A percentile compares a stretch with the other conserved stretches of the same genome.
phyloP scores from a whole-genome alignment of 2,797 vertebrate genomes.

The Rousettus madagascariensis region DNA sequence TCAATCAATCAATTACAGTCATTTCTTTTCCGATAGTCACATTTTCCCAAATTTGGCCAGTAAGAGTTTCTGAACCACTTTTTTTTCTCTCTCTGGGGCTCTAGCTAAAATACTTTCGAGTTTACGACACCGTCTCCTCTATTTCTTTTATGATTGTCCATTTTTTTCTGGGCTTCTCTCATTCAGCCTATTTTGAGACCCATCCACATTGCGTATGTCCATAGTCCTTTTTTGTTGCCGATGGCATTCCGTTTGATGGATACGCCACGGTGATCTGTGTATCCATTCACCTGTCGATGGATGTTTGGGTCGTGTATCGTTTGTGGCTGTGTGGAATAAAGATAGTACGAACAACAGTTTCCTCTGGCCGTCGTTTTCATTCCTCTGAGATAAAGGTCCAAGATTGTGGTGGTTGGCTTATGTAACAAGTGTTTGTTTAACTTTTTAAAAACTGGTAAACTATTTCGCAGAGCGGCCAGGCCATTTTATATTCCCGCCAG shows the following conservation, averaged over 20 bases:
- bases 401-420: not conserved
- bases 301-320: not conserved
- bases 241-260: not conserved
- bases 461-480: not conserved
- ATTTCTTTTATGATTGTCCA: not conserved
- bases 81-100: not conserved
- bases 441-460: not conserved
- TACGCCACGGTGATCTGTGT: too few relatives aligned
- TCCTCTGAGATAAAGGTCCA: not conserved
- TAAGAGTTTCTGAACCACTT: not conserved
- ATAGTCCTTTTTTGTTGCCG: not conserved
- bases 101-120: not conserved
- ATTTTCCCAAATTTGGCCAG: not conserved
- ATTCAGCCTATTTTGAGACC: not conserved
- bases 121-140: not conserved
- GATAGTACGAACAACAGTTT: not conserved
- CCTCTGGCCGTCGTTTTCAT: not conserved
- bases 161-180: not conserved
- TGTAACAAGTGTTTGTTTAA: too few relatives aligned
- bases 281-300: not conserved
- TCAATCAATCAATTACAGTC: not conserved
- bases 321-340: not conserved
- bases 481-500: not conserved
- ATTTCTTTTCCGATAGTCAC: not conserved
- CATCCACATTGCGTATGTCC: not conserved